Evolutionary conservation across 2,797 vertebrate species (phyloP), one percentile per base, ranked within the genome.

Genomic region (Sarcophilus harrisii): DNA sequence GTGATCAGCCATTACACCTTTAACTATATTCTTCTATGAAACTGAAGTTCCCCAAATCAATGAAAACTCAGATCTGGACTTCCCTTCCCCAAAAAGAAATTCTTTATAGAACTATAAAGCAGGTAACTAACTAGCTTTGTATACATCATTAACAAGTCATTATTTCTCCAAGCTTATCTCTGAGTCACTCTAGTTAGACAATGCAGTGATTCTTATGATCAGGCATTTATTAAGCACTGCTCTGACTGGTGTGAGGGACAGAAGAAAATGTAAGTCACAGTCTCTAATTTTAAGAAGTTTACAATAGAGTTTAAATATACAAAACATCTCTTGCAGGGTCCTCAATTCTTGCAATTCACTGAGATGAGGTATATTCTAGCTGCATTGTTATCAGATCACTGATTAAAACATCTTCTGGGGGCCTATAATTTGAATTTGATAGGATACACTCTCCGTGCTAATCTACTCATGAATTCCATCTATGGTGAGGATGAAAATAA

Each of bases 401-500:
- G 8, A 45, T 45, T 87, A 45, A 49, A 87, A 87, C 38, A 27
- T 87, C n/a, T n/a, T 73, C 38, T 49, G 24, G n/a, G 14, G 38
- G 45, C 38, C 73, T 49, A 11, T 3, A 49, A 45, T 38, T 38
- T 81, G 66, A 66, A 16, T 6, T n/a, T 1, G 32, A 27, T 11
- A 5, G 57, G 32, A 54, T 10, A 3, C 45, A 57, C 5, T n/a
- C 21, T 62, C 59, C 4, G 27, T 14, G 2, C 10, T 55, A n/a
- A 59, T 90, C 55, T 66, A 96, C 54, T 94, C 29, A 27, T 45
- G 4, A 45, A 87, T 58, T 32, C 89, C 27, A 54, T 90, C 13
- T 57, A 81, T 57, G 54, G 62, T 58, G 58, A 95, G 60, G 32
- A 94, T 81, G 21, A 54, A 91, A 90, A 94, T 92, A 52, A 62